Conservation (phyloP, 2,113 vertebrate genomes). For the Circaetus gallicus region DNA sequence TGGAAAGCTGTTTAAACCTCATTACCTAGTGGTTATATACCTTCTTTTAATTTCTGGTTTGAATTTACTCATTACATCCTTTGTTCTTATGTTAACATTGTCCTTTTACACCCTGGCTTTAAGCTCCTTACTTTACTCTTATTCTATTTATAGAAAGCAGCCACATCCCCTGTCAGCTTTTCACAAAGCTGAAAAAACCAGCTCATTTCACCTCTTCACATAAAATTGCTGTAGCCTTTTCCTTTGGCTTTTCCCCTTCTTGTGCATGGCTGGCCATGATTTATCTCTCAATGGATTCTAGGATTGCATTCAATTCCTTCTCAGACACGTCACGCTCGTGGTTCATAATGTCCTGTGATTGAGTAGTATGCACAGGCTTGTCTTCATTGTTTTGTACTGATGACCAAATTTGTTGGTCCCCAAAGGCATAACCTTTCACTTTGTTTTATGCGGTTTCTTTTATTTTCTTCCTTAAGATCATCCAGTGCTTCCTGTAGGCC, state of each 20-base stretch:
- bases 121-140: background rate
- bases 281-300: background rate
- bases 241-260: background rate
- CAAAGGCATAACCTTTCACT: background rate
- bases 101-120: background rate
- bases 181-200: background rate
- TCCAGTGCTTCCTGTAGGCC: background rate
- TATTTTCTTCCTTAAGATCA: background rate
- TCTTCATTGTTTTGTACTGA: background rate
- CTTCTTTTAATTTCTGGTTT: constrained; percentile 59
- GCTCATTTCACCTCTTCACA: background rate
- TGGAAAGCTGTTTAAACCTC: constrained; percentile 26
- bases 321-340: background rate
- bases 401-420: constrained; percentile 7
- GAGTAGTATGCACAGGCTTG: background rate
- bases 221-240: background rate
- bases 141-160: background rate
- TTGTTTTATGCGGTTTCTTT: background rate
- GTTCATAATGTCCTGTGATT: background rate
- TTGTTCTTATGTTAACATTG: background rate
- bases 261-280: background rate
- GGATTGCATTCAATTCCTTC: background rate
- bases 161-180: background rate
- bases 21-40: constrained; percentile 16
- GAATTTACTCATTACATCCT: background rate